Base-by-base conservation (phyloP, 2,888 invertebrate genomes). In the Caenorhabditis becei region DNA sequence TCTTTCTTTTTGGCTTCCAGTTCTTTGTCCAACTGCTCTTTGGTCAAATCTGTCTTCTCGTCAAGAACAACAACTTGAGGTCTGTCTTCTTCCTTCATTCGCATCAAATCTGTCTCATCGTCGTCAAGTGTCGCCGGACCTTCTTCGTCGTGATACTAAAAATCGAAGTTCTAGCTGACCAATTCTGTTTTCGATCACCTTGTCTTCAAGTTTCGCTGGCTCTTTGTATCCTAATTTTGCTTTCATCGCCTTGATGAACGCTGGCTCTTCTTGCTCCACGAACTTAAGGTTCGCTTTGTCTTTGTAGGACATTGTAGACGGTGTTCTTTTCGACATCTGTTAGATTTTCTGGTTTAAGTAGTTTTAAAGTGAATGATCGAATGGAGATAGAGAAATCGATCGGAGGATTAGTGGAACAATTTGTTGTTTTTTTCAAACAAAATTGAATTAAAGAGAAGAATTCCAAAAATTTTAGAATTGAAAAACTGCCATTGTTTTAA, bases 31-130 rank as follows among this genome's bases (percentile, higher is more conserved):
- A 89, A 37, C 24, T 89, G 83, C 24, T 87, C 87, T 44, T 83
- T 83, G 23, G 87, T 74, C 26, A 89, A 58, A 79, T 89, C 88
- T 11, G 83, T 89, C 18, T 80, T 78, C 41, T 84, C 81, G 44
- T 89, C 78, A 18, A 89, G 54, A 18, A 89, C 89, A 16, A 89
- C 89, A 44, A 89, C 83, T 59, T 88, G 88, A 10, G 89, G 89
- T 44, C 88, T 71, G 62, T 89, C 88, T 59, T 88, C 89, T 49
- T 87, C 88, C 23, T 78, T 86, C 80, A 88, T 79, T 32, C 83
- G 63, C 77, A 78, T 62, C 75, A 78, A 53, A 63, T 86, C 86
- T 2, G 86, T 83, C 54, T 88, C 87, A n/a, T 83, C 82, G 35
- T 81, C 82, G 24, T 83, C 86, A 14, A 78, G 47, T 23, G 83